These are phyloP conservation scores for Spermophilus dauricus DNA, from an alignment of 2,113 vertebrate species.

Conservation along the genomic window DNA sequence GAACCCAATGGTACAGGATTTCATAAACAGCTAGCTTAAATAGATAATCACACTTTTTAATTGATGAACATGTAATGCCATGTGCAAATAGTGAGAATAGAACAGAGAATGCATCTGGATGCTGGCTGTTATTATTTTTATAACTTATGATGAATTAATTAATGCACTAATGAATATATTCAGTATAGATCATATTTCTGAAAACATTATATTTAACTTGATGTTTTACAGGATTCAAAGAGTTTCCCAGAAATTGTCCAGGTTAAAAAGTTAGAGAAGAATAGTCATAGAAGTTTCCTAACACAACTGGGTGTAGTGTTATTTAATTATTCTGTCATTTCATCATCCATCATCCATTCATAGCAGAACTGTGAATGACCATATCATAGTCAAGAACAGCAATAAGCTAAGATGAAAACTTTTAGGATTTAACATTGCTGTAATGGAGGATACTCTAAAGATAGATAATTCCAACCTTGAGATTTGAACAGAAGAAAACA, in stretches of 20 bases:
- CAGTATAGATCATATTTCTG: not conserved
- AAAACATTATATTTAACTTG: constrained; percentile 6
- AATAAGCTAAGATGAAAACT: not conserved
- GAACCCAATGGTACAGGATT: not conserved
- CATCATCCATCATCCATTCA: not conserved
- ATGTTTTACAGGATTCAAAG: not conserved
- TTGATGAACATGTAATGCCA: constrained; percentile 25
- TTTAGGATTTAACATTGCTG: not conserved
- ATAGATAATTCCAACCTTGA: not conserved
- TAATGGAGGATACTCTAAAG: constrained; percentile 19
- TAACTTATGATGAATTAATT: constrained; percentile 33
- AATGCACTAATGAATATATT: not conserved
- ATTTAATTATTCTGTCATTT: constrained; percentile 42
- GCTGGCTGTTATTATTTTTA: constrained; percentile 1
- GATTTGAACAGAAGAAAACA: not conserved
- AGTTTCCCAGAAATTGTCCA: not conserved
- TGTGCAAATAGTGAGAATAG: not conserved
- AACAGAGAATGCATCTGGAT: not conserved
- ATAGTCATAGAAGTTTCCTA: not conserved
- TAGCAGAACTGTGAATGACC: not conserved
- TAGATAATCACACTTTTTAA: not conserved
- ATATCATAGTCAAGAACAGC: constrained; percentile 9
- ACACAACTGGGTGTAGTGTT: not conserved
- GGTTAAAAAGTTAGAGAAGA: not conserved
- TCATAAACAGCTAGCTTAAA: constrained; percentile 3